phyloP scores from a whole-genome alignment of 2,797 vertebrate species.

The Rhinoraja longicauda region DNA sequence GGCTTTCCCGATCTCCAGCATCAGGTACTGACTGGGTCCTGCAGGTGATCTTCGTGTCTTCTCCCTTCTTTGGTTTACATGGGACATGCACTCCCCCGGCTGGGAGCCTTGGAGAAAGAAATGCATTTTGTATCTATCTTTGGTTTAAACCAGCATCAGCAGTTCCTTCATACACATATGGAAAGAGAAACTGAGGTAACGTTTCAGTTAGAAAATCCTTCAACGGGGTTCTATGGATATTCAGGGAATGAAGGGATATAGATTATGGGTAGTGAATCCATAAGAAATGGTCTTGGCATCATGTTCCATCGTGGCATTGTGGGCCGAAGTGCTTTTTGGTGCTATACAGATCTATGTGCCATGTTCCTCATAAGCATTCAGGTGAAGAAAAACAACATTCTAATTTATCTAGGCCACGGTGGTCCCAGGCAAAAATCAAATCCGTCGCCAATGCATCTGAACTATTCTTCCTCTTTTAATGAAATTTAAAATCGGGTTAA shows the following conservation, averaged over 20 bases:
- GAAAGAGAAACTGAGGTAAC: no score
- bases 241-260: no score
- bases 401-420: background rate
- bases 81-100: constrained; percentile 80
- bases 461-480: background rate
- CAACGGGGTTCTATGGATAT: no score
- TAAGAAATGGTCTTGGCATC: no score
- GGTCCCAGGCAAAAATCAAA: background rate
- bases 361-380: background rate
- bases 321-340: no score
- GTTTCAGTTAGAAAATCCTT: no score
- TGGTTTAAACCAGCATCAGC: no score
- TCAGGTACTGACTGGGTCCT: constrained; percentile 95
- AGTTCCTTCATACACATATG: no score
- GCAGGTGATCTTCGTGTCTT: constrained; percentile 90
- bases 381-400: background rate
- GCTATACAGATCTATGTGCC: no score
- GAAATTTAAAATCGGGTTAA: background rate
- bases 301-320: no score
- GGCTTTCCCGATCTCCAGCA: constrained; percentile 89
- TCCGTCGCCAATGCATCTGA: background rate
- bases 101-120: constrained; percentile 84
- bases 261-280: no score
- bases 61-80: constrained; percentile 90
- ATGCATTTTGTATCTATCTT: constrained; percentile 46